Evolutionary conservation across 1,140 invertebrate genomes (phyloP), one percentile per base, ranked within the genome.

Genomic region (Leptinotarsa undecemlineata): DNA sequence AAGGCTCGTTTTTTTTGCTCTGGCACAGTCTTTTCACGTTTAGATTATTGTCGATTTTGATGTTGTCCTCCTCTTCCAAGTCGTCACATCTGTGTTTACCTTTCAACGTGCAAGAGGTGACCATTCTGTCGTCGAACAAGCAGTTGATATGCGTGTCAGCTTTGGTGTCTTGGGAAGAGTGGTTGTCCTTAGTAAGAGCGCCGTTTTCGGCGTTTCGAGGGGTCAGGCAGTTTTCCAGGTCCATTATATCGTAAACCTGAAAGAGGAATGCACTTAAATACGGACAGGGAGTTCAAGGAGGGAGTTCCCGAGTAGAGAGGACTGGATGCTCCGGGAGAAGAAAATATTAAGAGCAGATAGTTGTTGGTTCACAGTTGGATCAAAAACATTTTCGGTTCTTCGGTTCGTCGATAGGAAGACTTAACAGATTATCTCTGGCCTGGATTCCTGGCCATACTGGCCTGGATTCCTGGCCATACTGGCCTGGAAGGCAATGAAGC

Each of bases 81-180:
- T 80, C 78, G 48, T 85, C 83, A 48, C 84, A 85, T 13, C 83
- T 81, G 76, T 85, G 84, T 72, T 93, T 93, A 0, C 92, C 92
- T 51, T 90, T 91, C 76, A 91, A 88, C 71, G 90, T 90, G 84
- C 92, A 93, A 2, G 88, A 86, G 4, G 90, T 91, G 74, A 91
- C 88, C 87, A 93, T 89, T 71, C 92, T 86, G 77, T 93, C 92
- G 80, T 93, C 91, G 48, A 92, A 78, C 51, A 85, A n/a, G 63
- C 63, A 64, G 3, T 23, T 64, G 0, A 26, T 33, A 15, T 61
- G 17, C 17, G 20, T 61, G 63, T 23, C 20, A 23, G 20, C 4
- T 1, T 64, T n/a, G 2, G 13, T 57, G 51, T 61, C 60, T n/a
- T 61, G 20, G 3, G 60, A 1, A 23, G 63, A 13, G 4, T 64